Evolutionary conservation across 1,140 invertebrate species (phyloP), one percentile per base, ranked within the genome.

Genomic region (Anastatus disparis): DNA sequence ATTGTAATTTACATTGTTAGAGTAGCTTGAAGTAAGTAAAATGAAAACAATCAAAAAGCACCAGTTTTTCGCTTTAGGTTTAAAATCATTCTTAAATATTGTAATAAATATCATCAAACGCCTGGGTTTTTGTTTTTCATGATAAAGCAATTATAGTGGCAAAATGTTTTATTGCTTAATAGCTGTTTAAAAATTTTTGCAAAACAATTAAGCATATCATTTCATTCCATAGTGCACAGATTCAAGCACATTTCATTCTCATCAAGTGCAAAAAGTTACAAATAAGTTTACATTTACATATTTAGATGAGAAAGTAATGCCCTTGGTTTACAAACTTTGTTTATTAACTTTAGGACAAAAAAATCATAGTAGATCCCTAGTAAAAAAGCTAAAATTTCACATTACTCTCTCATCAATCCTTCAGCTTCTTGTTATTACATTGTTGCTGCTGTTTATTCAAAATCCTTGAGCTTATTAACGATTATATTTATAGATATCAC

Each of bases 401-500:
- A 53, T 53, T 53, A 53, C 52, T 53, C 13, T 53, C 52, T 53
- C n/a, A 29, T n/a, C 52, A 17, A 13, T n/a, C 15, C 1, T 26
- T n/a, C 15, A 53, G 31, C 20, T 62, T 15, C 26, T 68, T 64
- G 70, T 24, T n/a, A n/a, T n/a, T n/a, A n/a, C 4, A 31, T 71
- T 48, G 1, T 64, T 46, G 31, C 31, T 6, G 10, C 31, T 35
- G 4, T 35, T 6, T 35, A n/a, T n/a, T n/a, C n/a, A n/a, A n/a
- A n/a, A n/a, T n/a, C n/a, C 31, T 35, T 35, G 31, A n/a, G n/a
- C 31, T 4, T 35, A 35, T 35, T 35, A 35, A n/a, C 10, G 31
- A 35, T 35, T 6, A 35, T 35, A 35, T 10, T 71, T 84, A 13
- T 86, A 95, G 89, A 93, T 97, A 29, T 97, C 96, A 13, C 96